These are phyloP conservation scores for Azorinus chamasolen DNA, from an alignment of 2,888 invertebrate species.

Conservation along the genomic window DNA sequence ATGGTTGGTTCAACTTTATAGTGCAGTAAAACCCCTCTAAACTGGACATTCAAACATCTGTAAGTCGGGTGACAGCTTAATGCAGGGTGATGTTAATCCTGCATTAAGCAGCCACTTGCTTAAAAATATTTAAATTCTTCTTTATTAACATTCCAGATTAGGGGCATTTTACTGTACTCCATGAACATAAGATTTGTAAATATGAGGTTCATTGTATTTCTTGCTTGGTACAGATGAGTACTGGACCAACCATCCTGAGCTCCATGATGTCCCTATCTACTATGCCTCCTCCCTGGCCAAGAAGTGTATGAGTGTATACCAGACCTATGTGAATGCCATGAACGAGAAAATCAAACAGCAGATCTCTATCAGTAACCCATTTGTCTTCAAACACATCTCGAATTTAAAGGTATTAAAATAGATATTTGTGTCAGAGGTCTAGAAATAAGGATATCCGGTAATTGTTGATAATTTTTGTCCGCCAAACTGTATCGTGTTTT, in stretches of 20 bases:
- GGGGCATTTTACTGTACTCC: too few species aligned
- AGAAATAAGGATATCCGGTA: too few species aligned
- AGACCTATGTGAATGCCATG: constrained; percentile 99
- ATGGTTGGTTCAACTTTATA: too few species aligned
- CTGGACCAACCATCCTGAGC: constrained; percentile 98
- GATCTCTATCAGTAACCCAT: constrained; percentile 99
- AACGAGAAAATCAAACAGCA: constrained; percentile 98
- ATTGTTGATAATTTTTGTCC: too few species aligned
- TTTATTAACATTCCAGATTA: too few species aligned
- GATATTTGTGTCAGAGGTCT: not conserved
- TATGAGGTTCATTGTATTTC: constrained; percentile 1
- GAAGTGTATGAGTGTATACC: constrained; percentile 99
- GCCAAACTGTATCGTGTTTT: too few species aligned
- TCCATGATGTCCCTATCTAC: constrained; percentile 99
- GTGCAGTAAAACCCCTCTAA: too few species aligned
- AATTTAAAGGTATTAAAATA: constrained; percentile 86
- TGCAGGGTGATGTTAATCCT: too few species aligned
- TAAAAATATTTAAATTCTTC: too few species aligned
- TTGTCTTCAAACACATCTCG: constrained; percentile 97
- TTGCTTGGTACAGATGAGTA: constrained; percentile 94
- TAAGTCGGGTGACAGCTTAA: too few species aligned
- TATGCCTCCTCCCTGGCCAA: constrained; percentile 99
- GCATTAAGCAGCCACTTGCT: too few species aligned
- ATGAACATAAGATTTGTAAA: not conserved
- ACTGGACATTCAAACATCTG: too few species aligned